phyloP scores from a whole-genome alignment of 2,888 invertebrate genomes.

The Chironomus riparius region DNA sequence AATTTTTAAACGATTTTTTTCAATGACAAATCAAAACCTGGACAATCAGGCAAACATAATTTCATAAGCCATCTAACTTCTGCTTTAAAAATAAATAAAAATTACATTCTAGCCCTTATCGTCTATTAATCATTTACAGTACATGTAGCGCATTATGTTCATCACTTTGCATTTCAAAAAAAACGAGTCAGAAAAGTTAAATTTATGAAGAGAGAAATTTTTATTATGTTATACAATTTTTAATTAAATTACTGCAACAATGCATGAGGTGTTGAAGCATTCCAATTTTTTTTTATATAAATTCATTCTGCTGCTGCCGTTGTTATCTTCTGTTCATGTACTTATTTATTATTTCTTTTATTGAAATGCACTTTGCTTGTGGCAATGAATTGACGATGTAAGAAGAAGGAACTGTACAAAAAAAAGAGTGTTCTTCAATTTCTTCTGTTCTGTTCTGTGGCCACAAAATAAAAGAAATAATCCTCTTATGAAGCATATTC shows the following conservation, averaged over 20 bases:
- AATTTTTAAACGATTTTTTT: no score
- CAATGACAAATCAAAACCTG: no score
- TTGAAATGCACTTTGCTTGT: constrained; percentile 8
- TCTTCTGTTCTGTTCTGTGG: background rate
- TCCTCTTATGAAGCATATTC: constrained; percentile 12
- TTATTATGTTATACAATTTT: background rate
- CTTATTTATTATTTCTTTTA: background rate
- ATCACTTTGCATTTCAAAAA: background rate
- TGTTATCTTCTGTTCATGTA: background rate
- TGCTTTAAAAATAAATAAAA: no score
- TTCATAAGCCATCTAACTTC: no score
- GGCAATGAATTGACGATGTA: background rate
- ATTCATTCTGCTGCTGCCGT: background rate
- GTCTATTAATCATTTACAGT: constrained; percentile 1
- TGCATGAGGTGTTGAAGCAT: constrained; percentile 3
- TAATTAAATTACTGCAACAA: background rate
- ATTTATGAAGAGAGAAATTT: constrained; percentile 1
- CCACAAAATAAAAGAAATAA: background rate
- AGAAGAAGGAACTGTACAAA: background rate
- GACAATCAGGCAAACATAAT: no score
- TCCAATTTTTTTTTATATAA: background rate
- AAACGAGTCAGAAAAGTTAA: background rate
- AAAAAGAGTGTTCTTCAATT: background rate
- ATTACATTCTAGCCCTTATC: background rate
- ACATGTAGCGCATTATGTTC: background rate